Base-by-base conservation (phyloP, 2,113 vertebrate genomes). In the pig (Sus scrofa) region DNA sequence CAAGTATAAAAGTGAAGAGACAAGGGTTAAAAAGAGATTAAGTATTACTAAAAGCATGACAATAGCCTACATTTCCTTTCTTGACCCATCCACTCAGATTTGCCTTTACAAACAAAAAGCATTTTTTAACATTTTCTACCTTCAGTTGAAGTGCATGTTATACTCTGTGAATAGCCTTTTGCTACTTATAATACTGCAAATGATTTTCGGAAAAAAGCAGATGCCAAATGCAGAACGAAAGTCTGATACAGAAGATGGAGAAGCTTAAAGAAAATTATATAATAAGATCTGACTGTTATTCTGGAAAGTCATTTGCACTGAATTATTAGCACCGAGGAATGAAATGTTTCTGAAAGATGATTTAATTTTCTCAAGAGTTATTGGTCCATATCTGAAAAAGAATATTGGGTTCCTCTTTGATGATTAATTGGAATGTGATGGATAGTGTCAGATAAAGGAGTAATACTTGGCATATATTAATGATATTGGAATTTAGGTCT, bases 361-460 rank as follows among this genome's bases (percentile, higher is more conserved):
- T 98, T 98, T 98, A 98, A 98, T 98, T 98, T 98, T 95, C 91
- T 60, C 62, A 65, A 97, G 95, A 98, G 92, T 96, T 98, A 98
- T 96, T 98, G 97, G 85, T 92, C 95, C 95, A 95, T 97, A 89
- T 98, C 95, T 97, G 92, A 96, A 98, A 98, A 97, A 71, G 77
- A 89, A 97, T 95, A 98, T 95, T 94, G 91, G 62, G 97, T 97
- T 98, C 97, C 97, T 98, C 94, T 75, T 37, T 96, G 93, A 95
- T 98, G 98, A 98, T 98, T 98, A 98, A 98, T 98, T 97, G 73
- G 91, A 87, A 91, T 95, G 44, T 98, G 97, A 98, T 98, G 97
- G 98, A 98, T 88, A 97, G 63, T 63, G 1, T 98, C 97, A 97
- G 96, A 98, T 98, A 96, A 4, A 7, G 91, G 97, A 98, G 92